Percentiles rank a stretch among this genome's conserved stretches.
These are phyloP conservation scores for Scomber scombrus DNA, from an alignment of 2,113 vertebrate genomes.

Conservation along the genomic window DNA sequence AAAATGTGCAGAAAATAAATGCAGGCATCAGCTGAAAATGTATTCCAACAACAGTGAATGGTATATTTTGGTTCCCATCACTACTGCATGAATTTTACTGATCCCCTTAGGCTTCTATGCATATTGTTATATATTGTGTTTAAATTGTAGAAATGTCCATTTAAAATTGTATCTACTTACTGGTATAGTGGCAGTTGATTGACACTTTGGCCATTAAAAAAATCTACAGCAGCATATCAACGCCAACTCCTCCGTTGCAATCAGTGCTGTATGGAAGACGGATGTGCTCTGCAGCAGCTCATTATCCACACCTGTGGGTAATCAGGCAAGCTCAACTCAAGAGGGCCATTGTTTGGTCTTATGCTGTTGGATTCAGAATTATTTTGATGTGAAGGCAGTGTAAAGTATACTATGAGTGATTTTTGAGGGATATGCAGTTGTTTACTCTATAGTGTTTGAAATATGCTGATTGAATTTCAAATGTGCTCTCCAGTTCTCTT, in stretches of 20 bases:
- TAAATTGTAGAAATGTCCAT: background rate
- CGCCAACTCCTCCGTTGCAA: background rate
- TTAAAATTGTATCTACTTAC: background rate
- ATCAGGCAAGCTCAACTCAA: background rate
- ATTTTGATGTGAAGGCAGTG: background rate
- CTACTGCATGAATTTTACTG: background rate
- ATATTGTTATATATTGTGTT: conserved; percentile 7
- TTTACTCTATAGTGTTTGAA: background rate
- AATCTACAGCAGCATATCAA: background rate
- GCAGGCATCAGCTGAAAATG: conserved; percentile 9
- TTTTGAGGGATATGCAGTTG: background rate
- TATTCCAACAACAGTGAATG: background rate
- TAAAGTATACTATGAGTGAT: background rate
- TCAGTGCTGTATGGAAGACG: background rate
- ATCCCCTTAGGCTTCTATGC: background rate
- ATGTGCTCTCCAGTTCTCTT: too few species aligned
- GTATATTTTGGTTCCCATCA: background rate
- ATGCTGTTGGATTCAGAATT: background rate
- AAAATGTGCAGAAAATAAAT: conserved; percentile 15
- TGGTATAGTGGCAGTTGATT: background rate
- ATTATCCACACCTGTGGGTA: conserved; percentile 18
- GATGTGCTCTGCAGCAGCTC: conserved; percentile 12
- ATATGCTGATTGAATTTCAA: too few species aligned
- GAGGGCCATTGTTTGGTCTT: background rate
- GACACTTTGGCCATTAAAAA: background rate